Evolutionary conservation across 2,113 vertebrate genomes (phyloP).

Genomic region (Tachysurus vachellii): DNA sequence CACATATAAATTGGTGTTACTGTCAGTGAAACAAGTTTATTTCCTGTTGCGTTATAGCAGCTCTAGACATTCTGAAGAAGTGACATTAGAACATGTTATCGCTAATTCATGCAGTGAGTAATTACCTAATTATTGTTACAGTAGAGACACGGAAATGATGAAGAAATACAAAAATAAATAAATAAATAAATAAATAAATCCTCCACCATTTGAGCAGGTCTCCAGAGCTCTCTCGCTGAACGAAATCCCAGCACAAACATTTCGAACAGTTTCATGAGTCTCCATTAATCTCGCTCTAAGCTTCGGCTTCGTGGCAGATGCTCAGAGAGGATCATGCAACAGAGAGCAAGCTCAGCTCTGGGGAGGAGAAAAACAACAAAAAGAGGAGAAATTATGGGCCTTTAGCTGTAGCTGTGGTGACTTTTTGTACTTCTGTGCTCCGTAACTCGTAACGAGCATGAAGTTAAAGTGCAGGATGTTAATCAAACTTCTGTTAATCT

Average conservation of each 20-base stretch:
- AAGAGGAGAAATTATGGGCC: slow-evolving; percentile 48
- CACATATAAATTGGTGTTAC: neutral
- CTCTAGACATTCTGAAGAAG: neutral
- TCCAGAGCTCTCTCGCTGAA: slow-evolving; percentile 56
- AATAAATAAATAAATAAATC: neutral
- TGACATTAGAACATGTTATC: neutral
- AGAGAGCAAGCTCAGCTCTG: slow-evolving; percentile 61
- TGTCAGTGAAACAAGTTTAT: neutral
- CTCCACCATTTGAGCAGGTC: slow-evolving; percentile 37
- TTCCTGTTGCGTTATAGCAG: neutral
- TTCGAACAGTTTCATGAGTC: slow-evolving; percentile 58
- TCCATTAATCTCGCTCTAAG: slow-evolving; percentile 71
- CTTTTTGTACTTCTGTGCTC: neutral
- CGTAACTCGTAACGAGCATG: neutral
- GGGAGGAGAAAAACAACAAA: slow-evolving; percentile 52
- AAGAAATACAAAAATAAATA: neutral
- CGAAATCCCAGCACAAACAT: slow-evolving; percentile 56
- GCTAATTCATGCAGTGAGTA: neutral
- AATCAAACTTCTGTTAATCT: neutral
- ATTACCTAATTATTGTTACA: neutral
- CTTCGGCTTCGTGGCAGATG: slow-evolving; percentile 69
- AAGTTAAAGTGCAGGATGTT: no score
- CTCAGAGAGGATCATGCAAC: slow-evolving; percentile 68
- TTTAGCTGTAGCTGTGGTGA: slow-evolving; percentile 43
- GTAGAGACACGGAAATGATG: no score